Evolutionary conservation across 1,140 invertebrate genomes (phyloP).

Genomic region (Pteromalus puparum): DNA sequence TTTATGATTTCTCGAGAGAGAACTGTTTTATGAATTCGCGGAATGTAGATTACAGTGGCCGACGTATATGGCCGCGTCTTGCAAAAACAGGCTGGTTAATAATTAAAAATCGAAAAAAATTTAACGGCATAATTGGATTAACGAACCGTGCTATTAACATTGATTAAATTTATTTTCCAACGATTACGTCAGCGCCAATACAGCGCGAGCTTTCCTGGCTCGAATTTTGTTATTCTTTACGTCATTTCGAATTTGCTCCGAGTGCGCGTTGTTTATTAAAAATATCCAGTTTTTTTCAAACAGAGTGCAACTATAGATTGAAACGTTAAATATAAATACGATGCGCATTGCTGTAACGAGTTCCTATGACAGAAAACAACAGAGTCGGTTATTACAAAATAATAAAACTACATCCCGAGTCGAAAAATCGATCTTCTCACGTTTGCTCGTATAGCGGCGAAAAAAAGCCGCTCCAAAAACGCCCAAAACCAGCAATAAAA

Average conservation of each 20-base stretch:
- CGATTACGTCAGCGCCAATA: neutral
- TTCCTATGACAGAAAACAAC: neutral
- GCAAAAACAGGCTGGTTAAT: neutral
- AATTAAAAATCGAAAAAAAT: conserved; percentile 13
- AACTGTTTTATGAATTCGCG: conserved; percentile 42
- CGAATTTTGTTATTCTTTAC: neutral
- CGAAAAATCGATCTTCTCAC: neutral
- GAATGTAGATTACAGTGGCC: conserved; percentile 29
- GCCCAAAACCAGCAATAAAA: too few species aligned
- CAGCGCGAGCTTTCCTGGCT: neutral
- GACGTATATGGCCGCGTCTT: neutral
- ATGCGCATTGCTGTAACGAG: neutral
- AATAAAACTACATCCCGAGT: neutral
- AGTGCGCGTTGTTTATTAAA: too few species aligned
- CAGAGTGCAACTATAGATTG: neutral
- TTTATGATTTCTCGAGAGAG: conserved; percentile 37
- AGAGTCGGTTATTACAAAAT: neutral
- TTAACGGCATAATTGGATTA: conserved; percentile 29
- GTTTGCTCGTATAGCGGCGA: too few species aligned
- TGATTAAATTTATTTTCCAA: neutral
- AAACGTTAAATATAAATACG: neutral
- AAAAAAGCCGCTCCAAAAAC: neutral
- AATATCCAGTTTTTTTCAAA: too few species aligned
- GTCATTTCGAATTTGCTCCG: neutral
- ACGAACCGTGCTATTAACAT: neutral